phyloP scores from a whole-genome alignment of 2,888 invertebrate species.

The Diarsia brunnea region DNA sequence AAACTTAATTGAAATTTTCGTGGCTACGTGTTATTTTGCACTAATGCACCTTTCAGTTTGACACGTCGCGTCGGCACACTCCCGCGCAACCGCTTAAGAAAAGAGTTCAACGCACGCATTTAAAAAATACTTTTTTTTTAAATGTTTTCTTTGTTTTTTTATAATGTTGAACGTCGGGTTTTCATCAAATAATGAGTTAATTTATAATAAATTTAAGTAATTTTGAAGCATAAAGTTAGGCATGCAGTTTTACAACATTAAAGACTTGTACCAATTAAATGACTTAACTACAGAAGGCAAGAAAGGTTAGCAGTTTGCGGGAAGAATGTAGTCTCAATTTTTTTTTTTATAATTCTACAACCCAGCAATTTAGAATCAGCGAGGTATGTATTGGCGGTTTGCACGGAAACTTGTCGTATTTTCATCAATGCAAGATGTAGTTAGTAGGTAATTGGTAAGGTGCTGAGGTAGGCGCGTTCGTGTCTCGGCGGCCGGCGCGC shows the following conservation, averaged over 20 bases:
- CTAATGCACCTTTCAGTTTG: constrained; percentile 85
- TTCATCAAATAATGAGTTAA: neutral
- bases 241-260: neutral
- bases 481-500: constrained; percentile 62
- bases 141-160: neutral
- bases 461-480: constrained; percentile 64
- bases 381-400: constrained; percentile 19
- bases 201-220: neutral
- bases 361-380: constrained; percentile 35
- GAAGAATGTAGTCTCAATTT: constrained; percentile 32
- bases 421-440: constrained; percentile 55
- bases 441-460: constrained; percentile 69
- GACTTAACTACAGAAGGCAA: constrained; percentile 2
- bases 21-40: constrained; percentile 85
- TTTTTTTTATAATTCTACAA: neutral
- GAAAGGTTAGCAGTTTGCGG: constrained; percentile 37
- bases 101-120: constrained; percentile 67
- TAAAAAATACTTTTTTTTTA: neutral
- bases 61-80: constrained; percentile 70
- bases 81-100: constrained; percentile 69
- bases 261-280: constrained; percentile 34
- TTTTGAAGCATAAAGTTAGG: neutral
- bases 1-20: constrained; percentile 88
- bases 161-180: neutral
- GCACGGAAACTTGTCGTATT: constrained; percentile 45